These are phyloP conservation scores for Sinocyclocheilus anshuiensis DNA, from an alignment of 2,113 vertebrate species.

Conservation along the genomic window DNA sequence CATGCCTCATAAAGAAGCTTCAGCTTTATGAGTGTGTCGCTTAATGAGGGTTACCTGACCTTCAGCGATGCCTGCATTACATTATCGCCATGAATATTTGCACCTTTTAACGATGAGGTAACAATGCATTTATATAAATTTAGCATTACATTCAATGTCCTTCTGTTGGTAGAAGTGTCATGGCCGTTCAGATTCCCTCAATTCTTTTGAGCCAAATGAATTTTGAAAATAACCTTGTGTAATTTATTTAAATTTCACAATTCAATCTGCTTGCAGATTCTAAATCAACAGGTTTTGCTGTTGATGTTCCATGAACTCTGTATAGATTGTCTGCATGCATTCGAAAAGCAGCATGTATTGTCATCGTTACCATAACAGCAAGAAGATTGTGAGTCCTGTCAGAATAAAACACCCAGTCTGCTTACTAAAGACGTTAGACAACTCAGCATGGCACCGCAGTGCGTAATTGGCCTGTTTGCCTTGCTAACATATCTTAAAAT, in stretches of 20 bases:
- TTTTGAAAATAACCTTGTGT: neutral
- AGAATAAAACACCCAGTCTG: neutral
- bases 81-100: neutral
- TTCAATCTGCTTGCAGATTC: neutral
- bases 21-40: neutral
- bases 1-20: constrained; percentile 4
- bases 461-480: neutral
- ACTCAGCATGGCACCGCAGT: neutral
- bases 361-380: neutral
- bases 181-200: neutral
- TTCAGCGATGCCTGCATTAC: neutral
- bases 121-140: neutral
- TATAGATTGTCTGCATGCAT: neutral
- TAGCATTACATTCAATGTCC: neutral
- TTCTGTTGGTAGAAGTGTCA: neutral
- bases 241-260: neutral
- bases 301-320: neutral
- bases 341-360: neutral
- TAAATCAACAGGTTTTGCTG: neutral
- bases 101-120: neutral
- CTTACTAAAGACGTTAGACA: neutral
- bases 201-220: neutral
- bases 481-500: constrained; percentile 1
- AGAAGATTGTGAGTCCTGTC: neutral
- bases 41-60: neutral